Conservation (phyloP, 1,140 invertebrate species). For the Colletes gigas region DNA sequence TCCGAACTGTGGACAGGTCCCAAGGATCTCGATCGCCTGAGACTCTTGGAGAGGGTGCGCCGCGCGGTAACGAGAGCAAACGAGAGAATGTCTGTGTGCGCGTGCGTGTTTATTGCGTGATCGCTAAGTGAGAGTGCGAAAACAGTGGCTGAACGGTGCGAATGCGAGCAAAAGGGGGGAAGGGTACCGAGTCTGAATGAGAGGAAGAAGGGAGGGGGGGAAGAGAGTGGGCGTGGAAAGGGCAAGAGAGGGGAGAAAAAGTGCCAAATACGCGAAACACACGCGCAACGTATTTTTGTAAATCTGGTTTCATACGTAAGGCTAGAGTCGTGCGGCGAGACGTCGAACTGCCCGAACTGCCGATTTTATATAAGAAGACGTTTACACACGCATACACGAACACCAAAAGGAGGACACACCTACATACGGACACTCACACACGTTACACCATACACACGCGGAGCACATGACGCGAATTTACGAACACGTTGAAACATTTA, state of each 20-base stretch:
- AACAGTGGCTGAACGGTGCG: not conserved
- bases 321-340: conserved; percentile 76
- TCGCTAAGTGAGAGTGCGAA: not conserved
- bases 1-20: not conserved
- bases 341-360: conserved; percentile 78
- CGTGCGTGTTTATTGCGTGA: not conserved
- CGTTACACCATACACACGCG: conserved; percentile 3
- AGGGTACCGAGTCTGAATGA: not conserved
- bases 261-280: conserved; percentile 80
- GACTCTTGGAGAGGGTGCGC: not conserved
- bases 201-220: not conserved
- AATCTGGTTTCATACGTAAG: conserved; percentile 81
- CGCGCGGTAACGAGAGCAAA: not conserved
- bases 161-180: not conserved
- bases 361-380: conserved; percentile 78
- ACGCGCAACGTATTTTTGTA: conserved; percentile 81
- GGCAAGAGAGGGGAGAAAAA: conserved; percentile 72
- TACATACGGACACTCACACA: conserved; percentile 2
- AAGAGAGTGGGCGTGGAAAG: conserved; percentile 24
- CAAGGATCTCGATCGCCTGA: not conserved
- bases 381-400: conserved; percentile 56
- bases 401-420: conserved; percentile 18
- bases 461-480: not conserved
- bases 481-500: conserved; percentile 4
- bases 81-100: conserved; percentile 5